These are phyloP conservation scores for Ptychoptera albimana DNA, from an alignment of 2,888 invertebrate genomes.

Conservation along the genomic window DNA sequence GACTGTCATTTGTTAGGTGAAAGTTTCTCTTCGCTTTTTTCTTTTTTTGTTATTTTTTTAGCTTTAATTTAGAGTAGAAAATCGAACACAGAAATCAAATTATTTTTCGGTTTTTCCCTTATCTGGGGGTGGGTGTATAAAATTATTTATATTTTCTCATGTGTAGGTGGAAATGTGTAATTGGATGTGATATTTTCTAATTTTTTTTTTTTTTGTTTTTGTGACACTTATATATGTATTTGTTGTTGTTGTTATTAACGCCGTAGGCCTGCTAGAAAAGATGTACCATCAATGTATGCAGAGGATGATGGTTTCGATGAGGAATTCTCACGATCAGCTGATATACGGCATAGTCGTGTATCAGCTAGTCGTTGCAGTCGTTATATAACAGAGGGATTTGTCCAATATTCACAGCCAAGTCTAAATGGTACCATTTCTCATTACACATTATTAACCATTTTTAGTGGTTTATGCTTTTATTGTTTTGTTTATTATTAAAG, in stretches of 20 bases:
- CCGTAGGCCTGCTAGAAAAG: constrained; percentile 28
- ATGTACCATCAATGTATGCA: constrained; percentile 32
- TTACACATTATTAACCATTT: too few relatives aligned
- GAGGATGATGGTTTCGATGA: constrained; percentile 29
- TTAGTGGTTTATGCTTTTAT: too few relatives aligned
- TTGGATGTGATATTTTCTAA: too few relatives aligned
- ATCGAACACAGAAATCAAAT: neutral
- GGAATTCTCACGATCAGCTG: constrained; percentile 17
- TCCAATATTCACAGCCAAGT: constrained; percentile 32
- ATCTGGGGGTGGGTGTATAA: neutral
- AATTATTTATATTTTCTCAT: neutral
- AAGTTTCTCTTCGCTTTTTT: too few relatives aligned
- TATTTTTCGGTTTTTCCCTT: neutral
- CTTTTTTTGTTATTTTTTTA: too few relatives aligned
- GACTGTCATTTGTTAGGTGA: too few relatives aligned
- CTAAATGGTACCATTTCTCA: constrained; percentile 25
- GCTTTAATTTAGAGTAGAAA: too few relatives aligned
- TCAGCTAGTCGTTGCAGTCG: constrained; percentile 14
- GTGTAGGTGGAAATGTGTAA: too few relatives aligned
- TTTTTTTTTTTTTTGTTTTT: neutral
- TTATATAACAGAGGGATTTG: constrained; percentile 32
- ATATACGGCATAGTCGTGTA: constrained; percentile 18
- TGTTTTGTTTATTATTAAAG: too few relatives aligned
- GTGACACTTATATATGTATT: neutral
- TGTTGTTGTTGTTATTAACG: neutral